Evolutionary conservation across 2,797 vertebrate species (phyloP), one percentile per base, ranked within the genome.

Genomic region (Sebastes diploproa): DNA sequence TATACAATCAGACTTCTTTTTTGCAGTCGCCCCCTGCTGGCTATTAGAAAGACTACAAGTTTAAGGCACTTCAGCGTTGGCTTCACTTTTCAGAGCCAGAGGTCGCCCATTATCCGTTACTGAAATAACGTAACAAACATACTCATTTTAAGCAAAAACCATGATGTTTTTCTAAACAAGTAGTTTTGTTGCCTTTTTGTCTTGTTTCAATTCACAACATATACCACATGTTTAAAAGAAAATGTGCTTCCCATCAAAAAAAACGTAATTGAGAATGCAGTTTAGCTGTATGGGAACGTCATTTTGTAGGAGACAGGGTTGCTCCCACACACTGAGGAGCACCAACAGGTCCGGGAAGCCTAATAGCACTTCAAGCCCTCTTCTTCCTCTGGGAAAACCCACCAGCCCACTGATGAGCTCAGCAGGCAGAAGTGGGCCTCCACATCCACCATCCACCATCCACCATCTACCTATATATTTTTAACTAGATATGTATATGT

Each of bases 351-450:
- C 74, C 81, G 81, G 36, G 82, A 92, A 83, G 85, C 56, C 75
- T 34, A 70, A 78, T 20, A 64, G 67, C 77, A 83, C 76, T 78
- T 88, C 78, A 78, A 84, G 89, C 80, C 91, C 91, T 93, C 84
- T 50, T 50, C 92, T 94, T 95, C 94, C 94, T 95, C 23, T 64
- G 89, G 92, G 92, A 93, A 90, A 89, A 89, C 73, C 78, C 73
- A 84, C 55, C 80, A 79, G 83, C 90, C 73, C 80, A 75, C 75
- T 95, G 92, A 96, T 36, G 95, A 95, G 94, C 87, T 84, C 85
- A 95, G 90, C 95, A 96, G 95, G 91, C 88, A 56, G 63, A 75
- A 72, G 63, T 38, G 30, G 87, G 70, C 71, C 67, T 88, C 80
- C 63, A 56, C 20, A 67, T 72, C 55, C 55, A 46, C n/a, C 20